A percentile compares a stretch with the other conserved stretches of the same genome.
These are phyloP conservation scores for Thera britannica DNA, from an alignment of 2,888 invertebrate genomes.

Conservation along the genomic window DNA sequence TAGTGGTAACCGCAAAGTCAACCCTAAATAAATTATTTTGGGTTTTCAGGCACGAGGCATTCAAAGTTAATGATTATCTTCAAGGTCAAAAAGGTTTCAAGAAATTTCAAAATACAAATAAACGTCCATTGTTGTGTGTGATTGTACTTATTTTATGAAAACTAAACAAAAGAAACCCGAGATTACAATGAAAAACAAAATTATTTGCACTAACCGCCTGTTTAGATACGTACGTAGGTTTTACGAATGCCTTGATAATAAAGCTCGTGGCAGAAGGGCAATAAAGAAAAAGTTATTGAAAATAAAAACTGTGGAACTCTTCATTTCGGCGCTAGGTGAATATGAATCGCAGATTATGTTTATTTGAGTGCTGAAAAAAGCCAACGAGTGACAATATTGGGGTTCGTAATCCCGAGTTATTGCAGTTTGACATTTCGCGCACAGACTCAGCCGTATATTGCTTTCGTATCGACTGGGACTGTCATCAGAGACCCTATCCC, in stretches of 20 bases:
- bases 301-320: conserved; percentile 41
- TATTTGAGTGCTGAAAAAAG: conserved; percentile 71
- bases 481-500: conserved; percentile 14
- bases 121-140: too few species aligned
- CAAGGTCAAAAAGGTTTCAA: too few species aligned
- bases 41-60: too few species aligned
- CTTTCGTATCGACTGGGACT: conserved; percentile 59
- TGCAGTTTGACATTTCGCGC: conserved; percentile 66
- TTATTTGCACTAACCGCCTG: background rate
- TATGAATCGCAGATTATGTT: conserved; percentile 71
- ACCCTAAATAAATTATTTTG: background rate
- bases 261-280: conserved; percentile 1
- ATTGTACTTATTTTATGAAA: too few species aligned
- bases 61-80: too few species aligned
- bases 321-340: conserved; percentile 61
- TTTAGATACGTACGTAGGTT: background rate
- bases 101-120: too few species aligned
- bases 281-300: conserved; percentile 29
- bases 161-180: too few species aligned
- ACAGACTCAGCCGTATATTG: conserved; percentile 58
- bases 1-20: background rate
- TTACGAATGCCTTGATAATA: background rate
- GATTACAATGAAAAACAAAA: background rate
- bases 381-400: conserved; percentile 72
- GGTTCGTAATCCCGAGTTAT: conserved; percentile 77